phyloP scores from a whole-genome alignment of 2,797 vertebrate genomes.

The Atherinosoma microstoma region DNA sequence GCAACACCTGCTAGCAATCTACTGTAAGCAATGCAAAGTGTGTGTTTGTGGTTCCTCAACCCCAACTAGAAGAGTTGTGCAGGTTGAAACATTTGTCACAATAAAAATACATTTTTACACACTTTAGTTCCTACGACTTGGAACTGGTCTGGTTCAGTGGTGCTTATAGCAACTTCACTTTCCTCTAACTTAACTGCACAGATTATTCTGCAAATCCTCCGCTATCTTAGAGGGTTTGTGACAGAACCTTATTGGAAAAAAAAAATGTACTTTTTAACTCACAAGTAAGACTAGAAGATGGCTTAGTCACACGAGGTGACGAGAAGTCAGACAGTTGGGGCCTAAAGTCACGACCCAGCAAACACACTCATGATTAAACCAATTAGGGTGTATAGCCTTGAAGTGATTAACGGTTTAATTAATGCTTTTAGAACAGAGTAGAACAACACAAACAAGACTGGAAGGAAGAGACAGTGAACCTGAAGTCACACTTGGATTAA shows the following conservation, averaged over 20 bases:
- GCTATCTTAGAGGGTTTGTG: conserved; percentile 41
- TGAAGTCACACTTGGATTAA: conserved; percentile 21
- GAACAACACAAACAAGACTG: conserved; percentile 52
- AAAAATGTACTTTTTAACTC: conserved; percentile 62
- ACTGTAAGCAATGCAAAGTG: not conserved
- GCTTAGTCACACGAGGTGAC: conserved; percentile 50
- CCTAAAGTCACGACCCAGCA: conserved; percentile 50
- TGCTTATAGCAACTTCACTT: not conserved
- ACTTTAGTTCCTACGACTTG: conserved; percentile 16
- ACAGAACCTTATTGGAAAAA: conserved; percentile 45
- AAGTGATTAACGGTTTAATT: conserved; percentile 84
- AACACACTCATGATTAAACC: conserved; percentile 67
- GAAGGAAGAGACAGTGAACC: conserved; percentile 28
- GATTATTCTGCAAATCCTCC: conserved; percentile 35
- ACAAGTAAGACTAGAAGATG: conserved; percentile 45
- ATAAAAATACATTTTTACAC: not conserved
- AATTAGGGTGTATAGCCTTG: conserved; percentile 69
- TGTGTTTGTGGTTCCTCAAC: not conserved
- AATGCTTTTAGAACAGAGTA: conserved; percentile 71
- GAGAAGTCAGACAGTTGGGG: conserved; percentile 31
- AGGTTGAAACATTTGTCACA: not conserved
- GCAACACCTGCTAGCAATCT: not conserved
- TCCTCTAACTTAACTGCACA: conserved; percentile 15
- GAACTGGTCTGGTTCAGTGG: conserved; percentile 9
- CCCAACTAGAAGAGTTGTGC: no score